Conservation (phyloP, 2,888 invertebrate genomes). For the Trissolcus japonicus region DNA sequence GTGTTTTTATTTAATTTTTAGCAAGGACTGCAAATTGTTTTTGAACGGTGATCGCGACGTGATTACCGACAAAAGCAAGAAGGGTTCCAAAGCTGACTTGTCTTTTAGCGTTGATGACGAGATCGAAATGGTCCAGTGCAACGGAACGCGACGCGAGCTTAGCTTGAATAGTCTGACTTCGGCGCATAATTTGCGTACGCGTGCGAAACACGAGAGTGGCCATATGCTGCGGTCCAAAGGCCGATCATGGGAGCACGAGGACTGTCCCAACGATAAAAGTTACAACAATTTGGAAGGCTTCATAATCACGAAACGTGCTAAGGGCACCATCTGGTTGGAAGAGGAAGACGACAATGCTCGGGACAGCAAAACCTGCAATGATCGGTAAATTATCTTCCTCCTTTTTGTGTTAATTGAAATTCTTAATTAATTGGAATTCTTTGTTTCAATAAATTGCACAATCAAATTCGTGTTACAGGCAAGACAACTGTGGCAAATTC, state of each 20-base stretch:
- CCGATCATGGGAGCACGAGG: conserved; percentile 69
- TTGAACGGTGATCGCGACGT: conserved; percentile 68
- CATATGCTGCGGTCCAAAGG: conserved; percentile 73
- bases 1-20: conserved; percentile 14
- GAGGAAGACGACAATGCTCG: conserved; percentile 64
- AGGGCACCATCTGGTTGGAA: conserved; percentile 75
- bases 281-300: conserved; percentile 72
- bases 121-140: conserved; percentile 73
- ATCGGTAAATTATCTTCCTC: conserved; percentile 6
- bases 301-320: conserved; percentile 73
- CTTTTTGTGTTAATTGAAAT: no score
- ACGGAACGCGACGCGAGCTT: conserved; percentile 71
- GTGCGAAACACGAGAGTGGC: conserved; percentile 73
- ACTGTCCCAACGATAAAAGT: conserved; percentile 61
- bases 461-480: conserved; percentile 6
- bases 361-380: conserved; percentile 37
- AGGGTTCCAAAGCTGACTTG: conserved; percentile 63
- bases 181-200: conserved; percentile 72
- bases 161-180: conserved; percentile 68
- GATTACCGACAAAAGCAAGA: conserved; percentile 59
- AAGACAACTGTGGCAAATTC: conserved; percentile 26
- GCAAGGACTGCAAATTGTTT: conserved; percentile 70
- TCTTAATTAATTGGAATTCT: no score
- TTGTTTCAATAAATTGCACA: not conserved
- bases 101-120: conserved; percentile 64